Conservation (phyloP, 2,113 vertebrate species). For the Oophaga pumilio region DNA sequence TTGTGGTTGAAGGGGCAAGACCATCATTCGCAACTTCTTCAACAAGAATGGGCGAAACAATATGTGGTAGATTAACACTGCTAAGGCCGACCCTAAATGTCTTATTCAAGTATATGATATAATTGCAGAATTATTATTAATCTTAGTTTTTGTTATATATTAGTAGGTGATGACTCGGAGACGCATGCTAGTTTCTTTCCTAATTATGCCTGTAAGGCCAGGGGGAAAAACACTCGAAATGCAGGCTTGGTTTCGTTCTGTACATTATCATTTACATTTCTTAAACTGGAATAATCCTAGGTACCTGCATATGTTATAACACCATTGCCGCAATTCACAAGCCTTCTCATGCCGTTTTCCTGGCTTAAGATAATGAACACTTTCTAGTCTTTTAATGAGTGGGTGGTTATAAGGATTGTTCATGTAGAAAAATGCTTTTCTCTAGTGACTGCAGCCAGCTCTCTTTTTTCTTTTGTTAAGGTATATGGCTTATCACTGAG, state of each 20-base stretch:
- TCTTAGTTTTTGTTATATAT: background rate
- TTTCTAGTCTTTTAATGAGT: constrained; percentile 8
- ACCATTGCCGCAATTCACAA: background rate
- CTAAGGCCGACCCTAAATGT: background rate
- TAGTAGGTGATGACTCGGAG: background rate
- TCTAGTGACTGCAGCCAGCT: background rate
- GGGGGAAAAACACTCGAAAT: background rate
- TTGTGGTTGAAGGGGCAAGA: no score
- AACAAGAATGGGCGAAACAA: no score
- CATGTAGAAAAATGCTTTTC: constrained; percentile 41
- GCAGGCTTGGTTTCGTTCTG: background rate
- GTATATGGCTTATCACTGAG: constrained; percentile 20
- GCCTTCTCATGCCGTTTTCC: background rate
- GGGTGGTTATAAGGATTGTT: constrained; percentile 41
- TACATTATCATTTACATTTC: constrained; percentile 4
- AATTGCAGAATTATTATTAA: background rate
- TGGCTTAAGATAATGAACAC: constrained; percentile 23
- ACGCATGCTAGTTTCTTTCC: background rate
- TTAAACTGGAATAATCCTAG: background rate
- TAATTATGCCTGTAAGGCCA: background rate
- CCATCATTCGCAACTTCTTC: no score
- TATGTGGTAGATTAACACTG: no score
- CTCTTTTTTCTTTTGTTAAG: background rate
- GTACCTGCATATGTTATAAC: constrained; percentile 5
- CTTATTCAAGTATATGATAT: background rate